Evolutionary conservation across 2,113 vertebrate genomes (phyloP).

Genomic region (Serinus canaria): DNA sequence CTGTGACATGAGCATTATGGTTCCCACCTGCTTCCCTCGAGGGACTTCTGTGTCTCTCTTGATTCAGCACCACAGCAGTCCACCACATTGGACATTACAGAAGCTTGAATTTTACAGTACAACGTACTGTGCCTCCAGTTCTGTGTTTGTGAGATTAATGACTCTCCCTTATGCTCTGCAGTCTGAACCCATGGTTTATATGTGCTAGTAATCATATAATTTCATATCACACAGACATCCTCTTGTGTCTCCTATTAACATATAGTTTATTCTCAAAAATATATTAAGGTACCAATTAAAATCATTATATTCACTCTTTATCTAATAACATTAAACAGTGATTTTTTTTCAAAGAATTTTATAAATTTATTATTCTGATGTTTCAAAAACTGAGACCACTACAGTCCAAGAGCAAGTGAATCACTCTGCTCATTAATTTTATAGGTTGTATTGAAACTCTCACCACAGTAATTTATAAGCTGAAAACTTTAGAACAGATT

Average conservation of each 20-base stretch:
- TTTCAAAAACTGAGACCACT: not conserved
- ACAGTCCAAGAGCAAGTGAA: not conserved
- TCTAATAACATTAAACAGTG: not conserved
- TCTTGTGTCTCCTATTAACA: not conserved
- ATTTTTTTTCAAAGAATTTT: not conserved
- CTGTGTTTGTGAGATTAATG: not conserved
- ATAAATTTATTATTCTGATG: not conserved
- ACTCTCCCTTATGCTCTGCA: not conserved
- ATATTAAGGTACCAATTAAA: not conserved
- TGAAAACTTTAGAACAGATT: not conserved
- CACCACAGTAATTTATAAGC: not conserved
- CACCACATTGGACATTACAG: rapidly evolving
- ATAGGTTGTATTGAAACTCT: not conserved
- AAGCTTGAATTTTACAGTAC: not conserved
- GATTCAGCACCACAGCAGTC: not conserved
- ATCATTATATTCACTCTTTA: not conserved
- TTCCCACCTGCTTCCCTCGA: not conserved
- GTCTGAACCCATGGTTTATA: not conserved
- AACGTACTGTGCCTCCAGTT: rapidly evolving
- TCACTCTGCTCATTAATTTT: not conserved
- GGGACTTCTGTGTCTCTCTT: not conserved
- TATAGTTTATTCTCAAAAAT: not conserved
- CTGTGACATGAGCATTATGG: rapidly evolving
- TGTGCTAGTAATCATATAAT: rapidly evolving
- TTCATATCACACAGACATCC: not conserved